Conservation (phyloP, 1,140 invertebrate genomes). For the Platyscapa corneri region DNA sequence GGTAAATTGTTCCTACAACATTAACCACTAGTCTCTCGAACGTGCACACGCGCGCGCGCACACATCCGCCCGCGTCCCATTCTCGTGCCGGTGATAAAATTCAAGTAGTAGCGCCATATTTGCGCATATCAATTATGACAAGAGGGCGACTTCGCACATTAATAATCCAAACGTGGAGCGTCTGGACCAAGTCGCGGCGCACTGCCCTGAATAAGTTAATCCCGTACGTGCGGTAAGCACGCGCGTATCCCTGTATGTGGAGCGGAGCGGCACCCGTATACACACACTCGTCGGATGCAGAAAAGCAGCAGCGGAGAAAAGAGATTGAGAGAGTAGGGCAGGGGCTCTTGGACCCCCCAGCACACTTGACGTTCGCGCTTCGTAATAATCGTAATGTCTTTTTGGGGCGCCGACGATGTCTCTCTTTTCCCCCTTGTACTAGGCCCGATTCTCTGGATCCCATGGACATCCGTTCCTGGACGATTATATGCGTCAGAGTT, state of each 20-base stretch:
- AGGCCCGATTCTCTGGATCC: constrained; percentile 52
- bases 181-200: constrained; percentile 66
- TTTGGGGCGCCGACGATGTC: constrained; percentile 56
- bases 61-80: not conserved
- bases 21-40: not conserved
- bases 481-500: constrained; percentile 45
- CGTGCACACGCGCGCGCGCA: not conserved
- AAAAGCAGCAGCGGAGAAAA: constrained; percentile 27
- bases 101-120: constrained; percentile 38
- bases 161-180: constrained; percentile 69
- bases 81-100: constrained; percentile 27
- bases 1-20: constrained; percentile 40
- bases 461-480: constrained; percentile 34
- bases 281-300: constrained; percentile 18
- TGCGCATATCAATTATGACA: constrained; percentile 66
- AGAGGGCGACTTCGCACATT: constrained; percentile 62
- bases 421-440: constrained; percentile 36
- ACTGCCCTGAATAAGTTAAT: constrained; percentile 68
- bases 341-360: constrained; percentile 59
- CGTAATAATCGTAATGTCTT: constrained; percentile 75
- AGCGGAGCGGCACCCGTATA: not conserved
- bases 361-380: constrained; percentile 52
- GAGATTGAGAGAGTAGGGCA: constrained; percentile 33
- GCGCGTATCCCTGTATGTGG: constrained; percentile 38
- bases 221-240: constrained; percentile 32